A percentile compares a stretch with the other conserved stretches of the same genome.
phyloP scores from a whole-genome alignment of 2,797 vertebrate genomes.

The Choloepus didactylus region DNA sequence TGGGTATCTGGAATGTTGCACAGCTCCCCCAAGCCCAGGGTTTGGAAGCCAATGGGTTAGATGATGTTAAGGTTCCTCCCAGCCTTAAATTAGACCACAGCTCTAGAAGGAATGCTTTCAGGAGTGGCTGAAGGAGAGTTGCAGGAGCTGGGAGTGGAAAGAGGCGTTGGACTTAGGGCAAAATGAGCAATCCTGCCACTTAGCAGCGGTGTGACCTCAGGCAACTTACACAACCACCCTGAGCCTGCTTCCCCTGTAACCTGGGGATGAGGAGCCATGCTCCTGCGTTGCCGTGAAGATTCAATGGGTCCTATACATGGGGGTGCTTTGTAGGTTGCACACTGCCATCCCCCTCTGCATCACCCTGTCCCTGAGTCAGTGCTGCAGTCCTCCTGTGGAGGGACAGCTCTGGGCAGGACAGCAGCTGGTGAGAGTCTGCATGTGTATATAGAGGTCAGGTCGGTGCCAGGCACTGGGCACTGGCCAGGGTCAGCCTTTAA shows the following conservation, averaged over 20 bases:
- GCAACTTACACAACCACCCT: conserved; percentile 52
- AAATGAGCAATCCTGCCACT: conserved; percentile 56
- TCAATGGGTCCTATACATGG: background rate
- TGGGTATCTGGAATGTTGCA: conserved; percentile 75
- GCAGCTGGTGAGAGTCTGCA: background rate
- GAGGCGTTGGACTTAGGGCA: conserved; percentile 56
- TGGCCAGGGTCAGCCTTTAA: background rate
- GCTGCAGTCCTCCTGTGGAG: background rate
- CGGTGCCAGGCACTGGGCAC: background rate
- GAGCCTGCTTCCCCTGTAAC: background rate
- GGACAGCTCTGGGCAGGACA: background rate
- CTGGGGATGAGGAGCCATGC: background rate
- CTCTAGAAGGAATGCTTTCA: conserved; percentile 68
- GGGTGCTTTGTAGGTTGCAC: conserved; percentile 8
- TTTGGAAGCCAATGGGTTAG: conserved; percentile 79
- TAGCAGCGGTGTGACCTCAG: conserved; percentile 59
- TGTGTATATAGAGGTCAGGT: background rate
- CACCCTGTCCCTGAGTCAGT: background rate
- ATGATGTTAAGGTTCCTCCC: conserved; percentile 78
- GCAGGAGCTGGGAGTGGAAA: conserved; percentile 55
- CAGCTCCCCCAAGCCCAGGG: conserved; percentile 67
- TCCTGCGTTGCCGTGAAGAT: background rate
- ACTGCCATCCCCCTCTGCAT: background rate
- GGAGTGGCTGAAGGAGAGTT: conserved; percentile 60
- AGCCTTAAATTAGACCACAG: conserved; percentile 76